Percentiles rank a stretch among this genome's conserved stretches.
phyloP scores from a whole-genome alignment of 2,113 vertebrate species.

The Ceuthmochares aereus region DNA sequence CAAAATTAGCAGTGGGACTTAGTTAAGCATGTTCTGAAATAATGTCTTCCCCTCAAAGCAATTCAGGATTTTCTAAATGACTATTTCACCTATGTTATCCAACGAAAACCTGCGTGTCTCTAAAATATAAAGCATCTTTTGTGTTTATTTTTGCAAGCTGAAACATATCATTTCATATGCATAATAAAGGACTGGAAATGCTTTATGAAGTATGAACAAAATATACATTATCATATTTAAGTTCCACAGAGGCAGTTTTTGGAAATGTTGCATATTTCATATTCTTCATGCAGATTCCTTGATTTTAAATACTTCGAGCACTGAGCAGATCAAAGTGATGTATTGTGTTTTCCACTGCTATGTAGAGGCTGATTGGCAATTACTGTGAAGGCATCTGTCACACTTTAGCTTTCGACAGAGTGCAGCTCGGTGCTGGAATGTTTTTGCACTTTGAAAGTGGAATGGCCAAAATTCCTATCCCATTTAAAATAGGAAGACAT shows the following conservation, averaged over 20 bases:
- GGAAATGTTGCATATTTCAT: slow-evolving; percentile 71
- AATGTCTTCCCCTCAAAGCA: slow-evolving; percentile 32
- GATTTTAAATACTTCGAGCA: slow-evolving; percentile 71
- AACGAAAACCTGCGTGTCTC: not conserved
- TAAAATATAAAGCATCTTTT: not conserved
- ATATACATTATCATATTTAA: slow-evolving; percentile 66
- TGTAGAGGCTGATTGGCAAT: slow-evolving; percentile 72
- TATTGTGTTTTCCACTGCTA: slow-evolving; percentile 78
- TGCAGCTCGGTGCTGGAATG: slow-evolving; percentile 45
- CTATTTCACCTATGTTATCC: slow-evolving; percentile 4
- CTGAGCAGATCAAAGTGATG: slow-evolving; percentile 77
- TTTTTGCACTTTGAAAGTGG: slow-evolving; percentile 55
- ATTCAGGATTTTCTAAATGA: not conserved
- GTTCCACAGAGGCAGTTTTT: slow-evolving; percentile 53
- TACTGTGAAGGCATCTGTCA: slow-evolving; percentile 78
- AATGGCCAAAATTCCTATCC: slow-evolving; percentile 65
- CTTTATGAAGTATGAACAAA: slow-evolving; percentile 59
- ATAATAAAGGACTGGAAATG: slow-evolving; percentile 39
- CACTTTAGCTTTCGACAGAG: slow-evolving; percentile 68
- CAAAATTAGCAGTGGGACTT: slow-evolving; percentile 53
- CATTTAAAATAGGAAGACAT: slow-evolving; percentile 27
- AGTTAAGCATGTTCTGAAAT: slow-evolving; percentile 34
- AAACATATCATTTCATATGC: slow-evolving; percentile 17
- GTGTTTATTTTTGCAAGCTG: slow-evolving; percentile 1
- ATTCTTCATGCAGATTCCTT: slow-evolving; percentile 67